Conservation (phyloP, 2,113 vertebrate genomes). For the Dasyurus viverrinus region DNA sequence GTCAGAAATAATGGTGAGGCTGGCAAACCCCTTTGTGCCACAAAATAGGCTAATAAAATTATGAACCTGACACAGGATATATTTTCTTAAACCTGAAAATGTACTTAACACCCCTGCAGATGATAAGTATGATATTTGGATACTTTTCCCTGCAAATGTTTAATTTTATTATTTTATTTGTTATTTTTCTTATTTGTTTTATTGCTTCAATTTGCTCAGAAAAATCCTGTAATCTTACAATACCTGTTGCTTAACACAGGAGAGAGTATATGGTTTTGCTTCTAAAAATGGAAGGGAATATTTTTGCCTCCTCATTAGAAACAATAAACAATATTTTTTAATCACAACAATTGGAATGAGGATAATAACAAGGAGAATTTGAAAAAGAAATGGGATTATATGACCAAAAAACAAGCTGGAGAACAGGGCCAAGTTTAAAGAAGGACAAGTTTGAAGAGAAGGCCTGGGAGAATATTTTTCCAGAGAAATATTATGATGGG, state of each 20-base stretch:
- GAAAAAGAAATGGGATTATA: not conserved
- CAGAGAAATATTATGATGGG: too few species aligned
- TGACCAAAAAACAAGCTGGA: not conserved
- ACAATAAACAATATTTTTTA: not conserved
- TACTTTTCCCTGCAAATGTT: not conserved
- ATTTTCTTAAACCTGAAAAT: constrained; percentile 61
- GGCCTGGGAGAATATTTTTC: not conserved
- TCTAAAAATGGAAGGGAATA: not conserved
- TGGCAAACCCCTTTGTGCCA: constrained; percentile 6
- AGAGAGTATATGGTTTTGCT: constrained; percentile 9
- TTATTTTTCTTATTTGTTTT: constrained; percentile 23
- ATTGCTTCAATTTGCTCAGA: constrained; percentile 46
- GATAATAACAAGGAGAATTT: not conserved
- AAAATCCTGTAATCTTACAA: constrained; percentile 1
- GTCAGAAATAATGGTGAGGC: constrained; percentile 32
- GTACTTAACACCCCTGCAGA: constrained; percentile 49
- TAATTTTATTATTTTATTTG: not conserved
- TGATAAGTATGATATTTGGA: constrained; percentile 19
- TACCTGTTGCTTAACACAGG: not conserved
- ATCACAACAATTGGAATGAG: constrained; percentile 14
- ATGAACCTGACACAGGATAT: constrained; percentile 9
- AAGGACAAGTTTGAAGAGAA: not conserved
- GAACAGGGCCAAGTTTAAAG: not conserved
- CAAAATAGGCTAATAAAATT: constrained; percentile 46
- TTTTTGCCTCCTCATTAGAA: not conserved